Evolutionary conservation across 2,888 invertebrate genomes (phyloP), one percentile per base, ranked within the genome.

Genomic region (Ichneumon xanthorius): DNA sequence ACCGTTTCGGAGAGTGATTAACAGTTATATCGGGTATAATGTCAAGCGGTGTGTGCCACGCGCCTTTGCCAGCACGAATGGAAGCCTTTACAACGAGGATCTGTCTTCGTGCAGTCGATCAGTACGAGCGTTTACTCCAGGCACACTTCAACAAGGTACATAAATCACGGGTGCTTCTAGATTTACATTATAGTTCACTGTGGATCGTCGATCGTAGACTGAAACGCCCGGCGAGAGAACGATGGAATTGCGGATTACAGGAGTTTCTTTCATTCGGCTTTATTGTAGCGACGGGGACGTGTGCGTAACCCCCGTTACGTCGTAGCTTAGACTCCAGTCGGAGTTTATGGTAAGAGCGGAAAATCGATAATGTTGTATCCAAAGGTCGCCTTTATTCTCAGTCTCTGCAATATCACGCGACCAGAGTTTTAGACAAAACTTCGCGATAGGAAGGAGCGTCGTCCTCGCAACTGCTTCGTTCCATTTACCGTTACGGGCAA

Each of bases 121-220:
- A 96, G 92, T 96, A 96, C 92, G 96, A 95, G 91, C 95, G 95
- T 92, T 94, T 96, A 84, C 94, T 96, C 88, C 95, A 96, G 92
- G 93, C 95, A 86, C 95, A 95, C 91, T 95, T 95, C 86, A 94
- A 95, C 92, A 94, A 95, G 92, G 94, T 93, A 89, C 84, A 89
- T 9, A 19, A 68, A 37, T 53, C 14, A 30, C 53, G 53, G 19
- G 22, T 58, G 14, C 11, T 71, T 71, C 58, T 45, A 3, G 63
- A 19, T 67, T 65, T 58, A 48, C 19, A 30, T 11, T 55, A 26
- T 22, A 11, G 53, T 50, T 48, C 30, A 50, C 16, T 16, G 61
- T 30, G 16, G 33, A n/a, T 50, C n/a, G 58, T 26, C 16, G 30
- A 63, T n/a, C 33, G 61, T 4, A 1, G 26, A 58, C 22, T 11